Evolutionary conservation across 2,797 vertebrate genomes (phyloP).

Genomic region (Numenius phaeopus): DNA sequence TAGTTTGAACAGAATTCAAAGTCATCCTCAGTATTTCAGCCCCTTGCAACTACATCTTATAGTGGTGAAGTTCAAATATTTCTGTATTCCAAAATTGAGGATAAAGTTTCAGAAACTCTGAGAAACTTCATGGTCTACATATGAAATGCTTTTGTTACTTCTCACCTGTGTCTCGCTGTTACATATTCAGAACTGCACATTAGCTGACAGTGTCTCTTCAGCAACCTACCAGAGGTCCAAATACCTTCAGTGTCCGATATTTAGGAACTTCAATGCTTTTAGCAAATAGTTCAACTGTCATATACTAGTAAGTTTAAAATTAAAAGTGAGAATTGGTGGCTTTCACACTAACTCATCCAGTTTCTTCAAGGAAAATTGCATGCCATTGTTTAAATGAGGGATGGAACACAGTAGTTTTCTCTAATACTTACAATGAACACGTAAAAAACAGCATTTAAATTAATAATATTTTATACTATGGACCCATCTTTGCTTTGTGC

Average conservation of each 20-base stretch:
- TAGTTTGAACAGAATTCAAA: constrained; percentile 6
- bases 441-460: constrained; percentile 46
- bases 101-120: constrained; percentile 7
- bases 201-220: constrained; percentile 2
- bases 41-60: background rate
- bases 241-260: background rate
- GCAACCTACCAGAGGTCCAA: constrained; percentile 35
- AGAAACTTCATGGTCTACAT: constrained; percentile 21
- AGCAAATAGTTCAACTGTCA: constrained; percentile 15
- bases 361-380: constrained; percentile 48
- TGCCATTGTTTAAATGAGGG: constrained; percentile 58
- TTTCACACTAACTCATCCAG: constrained; percentile 38
- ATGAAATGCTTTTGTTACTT: constrained; percentile 23
- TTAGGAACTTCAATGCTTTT: background rate
- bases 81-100: background rate
- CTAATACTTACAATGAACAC: constrained; percentile 58
- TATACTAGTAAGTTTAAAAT: background rate
- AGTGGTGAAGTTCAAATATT: background rate
- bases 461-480: constrained; percentile 87
- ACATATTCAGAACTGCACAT: background rate
- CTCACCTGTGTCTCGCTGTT: background rate
- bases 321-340: constrained; percentile 23
- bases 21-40: background rate
- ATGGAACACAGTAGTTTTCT: constrained; percentile 31
- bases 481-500: constrained; percentile 98